Evolutionary conservation across 1,140 invertebrate species (phyloP).

Genomic region (Andricus grossulariae): DNA sequence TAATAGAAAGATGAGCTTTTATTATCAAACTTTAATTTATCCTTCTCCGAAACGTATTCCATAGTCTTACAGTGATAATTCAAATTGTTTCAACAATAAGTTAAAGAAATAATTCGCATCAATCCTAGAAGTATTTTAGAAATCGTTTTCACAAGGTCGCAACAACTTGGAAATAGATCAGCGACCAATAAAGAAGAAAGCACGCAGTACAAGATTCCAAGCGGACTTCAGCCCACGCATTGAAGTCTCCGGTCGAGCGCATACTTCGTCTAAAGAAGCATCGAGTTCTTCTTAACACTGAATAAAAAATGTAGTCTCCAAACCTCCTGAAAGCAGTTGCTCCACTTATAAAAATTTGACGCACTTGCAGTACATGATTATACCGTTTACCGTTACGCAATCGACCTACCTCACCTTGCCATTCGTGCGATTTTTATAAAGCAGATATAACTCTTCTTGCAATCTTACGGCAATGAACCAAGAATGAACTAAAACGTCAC

Average conservation of each 20-base stretch:
- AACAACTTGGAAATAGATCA: slow-evolving; percentile 24
- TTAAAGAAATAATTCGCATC: neutral
- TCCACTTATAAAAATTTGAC: slow-evolving; percentile 32
- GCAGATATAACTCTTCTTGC: slow-evolving; percentile 1
- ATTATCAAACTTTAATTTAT: no score
- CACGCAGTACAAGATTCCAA: slow-evolving; percentile 29
- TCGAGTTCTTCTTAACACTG: neutral
- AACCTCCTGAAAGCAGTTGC: slow-evolving; percentile 1
- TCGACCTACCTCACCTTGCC: slow-evolving; percentile 51
- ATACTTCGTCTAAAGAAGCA: slow-evolving; percentile 11
- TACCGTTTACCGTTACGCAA: slow-evolving; percentile 62
- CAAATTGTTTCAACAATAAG: neutral
- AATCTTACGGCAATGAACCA: slow-evolving; percentile 13
- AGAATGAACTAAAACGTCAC: neutral
- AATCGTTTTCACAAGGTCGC: slow-evolving; percentile 20
- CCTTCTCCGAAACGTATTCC: no score
- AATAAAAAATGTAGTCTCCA: slow-evolving; percentile 7
- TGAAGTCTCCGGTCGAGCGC: slow-evolving; percentile 18
- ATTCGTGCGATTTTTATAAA: slow-evolving; percentile 2
- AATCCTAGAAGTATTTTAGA: slow-evolving; percentile 4
- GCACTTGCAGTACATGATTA: slow-evolving; percentile 34
- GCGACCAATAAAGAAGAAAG: slow-evolving; percentile 28
- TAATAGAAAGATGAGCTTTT: no score
- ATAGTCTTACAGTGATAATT: neutral
- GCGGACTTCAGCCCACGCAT: slow-evolving; percentile 27